phyloP scores from a whole-genome alignment of 1,140 invertebrate species.

The Hydropsyche tenuis region DNA sequence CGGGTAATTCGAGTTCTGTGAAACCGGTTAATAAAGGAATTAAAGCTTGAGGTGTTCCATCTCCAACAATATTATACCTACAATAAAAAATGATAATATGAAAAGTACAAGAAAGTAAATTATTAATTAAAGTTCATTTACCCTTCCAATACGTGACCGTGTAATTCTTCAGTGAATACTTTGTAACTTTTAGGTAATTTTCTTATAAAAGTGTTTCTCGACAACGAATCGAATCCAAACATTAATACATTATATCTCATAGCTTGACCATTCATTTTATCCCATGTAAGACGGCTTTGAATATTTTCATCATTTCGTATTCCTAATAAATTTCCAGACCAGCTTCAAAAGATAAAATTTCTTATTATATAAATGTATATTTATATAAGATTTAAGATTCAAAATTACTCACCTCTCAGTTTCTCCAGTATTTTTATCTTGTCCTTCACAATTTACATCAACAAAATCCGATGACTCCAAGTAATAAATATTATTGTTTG shows the following conservation, averaged over 20 bases:
- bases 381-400: neutral
- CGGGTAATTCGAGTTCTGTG: constrained; percentile 87
- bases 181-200: constrained; percentile 83
- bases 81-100: constrained; percentile 28
- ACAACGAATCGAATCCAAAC: constrained; percentile 91
- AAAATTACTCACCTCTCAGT: constrained; percentile 29
- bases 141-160: constrained; percentile 75
- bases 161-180: constrained; percentile 75
- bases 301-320: constrained; percentile 36
- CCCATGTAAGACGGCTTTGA: constrained; percentile 41
- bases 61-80: constrained; percentile 89
- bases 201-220: constrained; percentile 84
- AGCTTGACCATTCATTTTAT: constrained; percentile 44
- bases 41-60: constrained; percentile 92
- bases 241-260: constrained; percentile 76
- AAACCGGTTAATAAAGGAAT: constrained; percentile 90
- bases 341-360: constrained; percentile 24
- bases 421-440: constrained; percentile 13
- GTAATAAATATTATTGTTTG: constrained; percentile 15
- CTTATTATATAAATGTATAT: neutral
- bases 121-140: constrained; percentile 50
- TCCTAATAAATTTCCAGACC: constrained; percentile 40
- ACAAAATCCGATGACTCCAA: constrained; percentile 45
- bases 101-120: neutral
- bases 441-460: constrained; percentile 38